Evolutionary conservation across 2,113 vertebrate genomes (phyloP).

Genomic region (Conger conger): DNA sequence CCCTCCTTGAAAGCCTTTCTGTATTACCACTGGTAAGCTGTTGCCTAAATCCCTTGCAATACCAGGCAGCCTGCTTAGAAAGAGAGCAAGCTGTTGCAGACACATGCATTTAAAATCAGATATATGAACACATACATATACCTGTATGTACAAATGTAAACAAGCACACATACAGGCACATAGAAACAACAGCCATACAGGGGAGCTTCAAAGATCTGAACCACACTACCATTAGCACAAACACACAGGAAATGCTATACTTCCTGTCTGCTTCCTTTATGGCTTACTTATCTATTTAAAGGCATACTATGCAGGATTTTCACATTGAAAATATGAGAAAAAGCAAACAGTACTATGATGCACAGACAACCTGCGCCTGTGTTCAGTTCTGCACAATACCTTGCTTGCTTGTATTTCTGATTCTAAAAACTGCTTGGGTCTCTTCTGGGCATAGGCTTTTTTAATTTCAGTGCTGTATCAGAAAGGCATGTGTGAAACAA

Average conservation of each 20-base stretch:
- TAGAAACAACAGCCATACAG: background rate
- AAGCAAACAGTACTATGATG: no score
- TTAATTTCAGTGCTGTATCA: no score
- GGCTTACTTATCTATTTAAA: background rate
- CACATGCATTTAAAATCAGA: constrained; percentile 20
- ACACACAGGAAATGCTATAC: background rate
- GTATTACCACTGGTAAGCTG: constrained; percentile 30
- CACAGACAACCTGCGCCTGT: no score
- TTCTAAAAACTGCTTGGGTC: no score
- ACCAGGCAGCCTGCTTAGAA: constrained; percentile 26
- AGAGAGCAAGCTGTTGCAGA: constrained; percentile 12
- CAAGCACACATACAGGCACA: constrained; percentile 18
- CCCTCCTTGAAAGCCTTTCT: constrained; percentile 25
- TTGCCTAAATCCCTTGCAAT: constrained; percentile 39
- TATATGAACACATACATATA: constrained; percentile 35
- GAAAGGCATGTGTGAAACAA: no score
- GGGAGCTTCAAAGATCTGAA: background rate
- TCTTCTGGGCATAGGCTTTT: no score
- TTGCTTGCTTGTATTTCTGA: no score
- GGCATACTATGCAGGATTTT: no score
- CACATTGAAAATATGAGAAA: no score
- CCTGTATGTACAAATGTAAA: constrained; percentile 6
- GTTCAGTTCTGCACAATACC: no score
- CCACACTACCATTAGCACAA: background rate
- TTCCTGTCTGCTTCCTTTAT: background rate